phyloP scores from a whole-genome alignment of 2,113 vertebrate genomes.

The Drymodes brunneopygia region DNA sequence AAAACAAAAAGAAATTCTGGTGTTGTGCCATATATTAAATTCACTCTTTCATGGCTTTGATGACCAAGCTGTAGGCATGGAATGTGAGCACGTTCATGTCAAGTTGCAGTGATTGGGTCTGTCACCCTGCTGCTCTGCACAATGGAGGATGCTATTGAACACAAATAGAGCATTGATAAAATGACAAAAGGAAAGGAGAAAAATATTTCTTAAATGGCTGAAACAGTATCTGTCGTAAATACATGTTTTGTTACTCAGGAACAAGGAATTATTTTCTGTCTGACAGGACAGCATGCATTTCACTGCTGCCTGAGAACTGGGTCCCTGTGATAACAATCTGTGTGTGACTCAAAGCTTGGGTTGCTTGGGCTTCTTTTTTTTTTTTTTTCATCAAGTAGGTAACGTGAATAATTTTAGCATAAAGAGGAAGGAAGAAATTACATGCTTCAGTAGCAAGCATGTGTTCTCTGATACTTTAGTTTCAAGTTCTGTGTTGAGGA shows the following conservation, averaged over 20 bases:
- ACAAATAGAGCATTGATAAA: neutral
- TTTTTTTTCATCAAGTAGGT: neutral
- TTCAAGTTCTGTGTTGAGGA: constrained; percentile 27
- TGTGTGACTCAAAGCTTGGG: neutral
- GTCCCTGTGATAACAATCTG: neutral
- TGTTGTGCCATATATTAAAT: neutral
- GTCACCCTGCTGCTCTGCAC: neutral
- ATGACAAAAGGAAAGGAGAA: neutral
- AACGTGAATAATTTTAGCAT: constrained; percentile 20
- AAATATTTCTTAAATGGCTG: neutral
- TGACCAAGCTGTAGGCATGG: neutral
- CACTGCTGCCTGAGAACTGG: neutral
- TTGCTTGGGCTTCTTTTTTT: neutral
- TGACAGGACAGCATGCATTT: neutral
- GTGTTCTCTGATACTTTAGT: constrained; percentile 3
- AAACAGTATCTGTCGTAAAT: neutral
- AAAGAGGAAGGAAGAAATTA: constrained; percentile 55
- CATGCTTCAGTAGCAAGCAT: constrained; percentile 1
- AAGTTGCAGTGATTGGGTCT: neutral
- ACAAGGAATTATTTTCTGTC: neutral
- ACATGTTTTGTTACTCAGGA: neutral
- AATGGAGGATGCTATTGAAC: neutral
- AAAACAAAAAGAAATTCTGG: neutral
- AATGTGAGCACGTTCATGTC: neutral
- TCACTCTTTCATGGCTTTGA: neutral